Percentiles rank a stretch among this genome's conserved stretches.
phyloP scores from a whole-genome alignment of 2,888 invertebrate species.

The Drosophila robusta region DNA sequence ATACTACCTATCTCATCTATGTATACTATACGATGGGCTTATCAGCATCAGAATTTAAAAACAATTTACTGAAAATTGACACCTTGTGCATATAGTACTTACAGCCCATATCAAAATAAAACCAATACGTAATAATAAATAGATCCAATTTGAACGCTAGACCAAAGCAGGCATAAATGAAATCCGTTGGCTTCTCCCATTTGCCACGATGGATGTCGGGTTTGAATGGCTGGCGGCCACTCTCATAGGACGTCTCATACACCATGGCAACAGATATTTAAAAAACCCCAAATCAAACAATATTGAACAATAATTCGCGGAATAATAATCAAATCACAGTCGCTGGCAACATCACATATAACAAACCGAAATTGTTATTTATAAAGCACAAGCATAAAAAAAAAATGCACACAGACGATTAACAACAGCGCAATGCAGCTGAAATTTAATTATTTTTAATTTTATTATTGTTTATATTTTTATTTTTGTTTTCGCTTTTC shows the following conservation, averaged over 20 bases:
- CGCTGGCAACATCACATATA: conserved; percentile 12
- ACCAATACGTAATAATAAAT: conserved; percentile 88
- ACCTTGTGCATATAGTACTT: conserved; percentile 50
- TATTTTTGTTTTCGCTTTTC: conserved; percentile 21
- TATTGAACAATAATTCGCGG: not conserved
- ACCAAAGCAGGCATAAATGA: conserved; percentile 91
- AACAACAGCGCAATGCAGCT: conserved; percentile 19
- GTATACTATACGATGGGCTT: conserved; percentile 12
- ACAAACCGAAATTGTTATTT: conserved; percentile 5
- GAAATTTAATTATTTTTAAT: conserved; percentile 37
- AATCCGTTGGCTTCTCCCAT: conserved; percentile 91
- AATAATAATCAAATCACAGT: conserved; percentile 11
- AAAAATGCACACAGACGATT: conserved; percentile 10
- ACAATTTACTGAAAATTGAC: not conserved
- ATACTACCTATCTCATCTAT: no score
- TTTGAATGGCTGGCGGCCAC: conserved; percentile 79
- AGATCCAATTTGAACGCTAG: conserved; percentile 93
- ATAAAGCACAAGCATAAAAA: conserved; percentile 3
- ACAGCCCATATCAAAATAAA: conserved; percentile 75
- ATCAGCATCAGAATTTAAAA: conserved; percentile 15
- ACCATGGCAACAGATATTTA: conserved; percentile 56
- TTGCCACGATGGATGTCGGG: conserved; percentile 86
- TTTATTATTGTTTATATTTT: conserved; percentile 5
- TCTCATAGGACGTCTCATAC: conserved; percentile 82
- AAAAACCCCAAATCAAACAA: not conserved